Conservation (phyloP, 1,140 invertebrate genomes). For the Theocolax elegans region DNA sequence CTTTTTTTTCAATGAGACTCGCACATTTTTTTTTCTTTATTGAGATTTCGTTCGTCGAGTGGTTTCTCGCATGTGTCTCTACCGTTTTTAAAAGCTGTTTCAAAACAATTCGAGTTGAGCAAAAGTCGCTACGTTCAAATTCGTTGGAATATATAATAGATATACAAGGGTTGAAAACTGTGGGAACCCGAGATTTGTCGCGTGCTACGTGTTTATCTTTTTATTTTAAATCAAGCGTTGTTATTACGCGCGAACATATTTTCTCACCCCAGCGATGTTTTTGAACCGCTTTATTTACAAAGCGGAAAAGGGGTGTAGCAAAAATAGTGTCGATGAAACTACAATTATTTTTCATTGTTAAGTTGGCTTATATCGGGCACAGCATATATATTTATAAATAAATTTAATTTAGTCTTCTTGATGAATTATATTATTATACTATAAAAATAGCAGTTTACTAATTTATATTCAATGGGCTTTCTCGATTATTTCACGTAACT, state of each 20-base stretch:
- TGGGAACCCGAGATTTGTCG: constrained; percentile 43
- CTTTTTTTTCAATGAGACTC: background rate
- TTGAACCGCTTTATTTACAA: background rate
- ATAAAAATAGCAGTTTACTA: background rate
- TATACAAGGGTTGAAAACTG: constrained; percentile 32
- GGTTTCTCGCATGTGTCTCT: background rate
- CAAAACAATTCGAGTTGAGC: constrained; percentile 47
- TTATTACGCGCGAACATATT: constrained; percentile 18
- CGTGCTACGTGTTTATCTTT: constrained; percentile 36
- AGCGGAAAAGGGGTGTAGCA: background rate
- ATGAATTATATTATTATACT: too few species aligned
- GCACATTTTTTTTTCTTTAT: background rate
- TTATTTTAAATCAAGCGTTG: constrained; percentile 37
- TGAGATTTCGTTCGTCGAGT: background rate
- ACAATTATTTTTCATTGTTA: too few species aligned
- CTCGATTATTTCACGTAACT: background rate
- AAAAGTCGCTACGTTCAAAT: constrained; percentile 19
- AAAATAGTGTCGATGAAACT: background rate
- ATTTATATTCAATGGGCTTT: background rate
- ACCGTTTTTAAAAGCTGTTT: constrained; percentile 50
- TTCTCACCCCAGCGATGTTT: constrained; percentile 6
- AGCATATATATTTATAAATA: too few species aligned
- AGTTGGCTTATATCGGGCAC: too few species aligned
- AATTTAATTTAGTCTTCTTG: too few species aligned
- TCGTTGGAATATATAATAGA: too few species aligned